A percentile compares a stretch with the other conserved stretches of the same genome.
These are phyloP conservation scores for Volucella inflata DNA, from an alignment of 2,888 invertebrate species.

Conservation along the genomic window DNA sequence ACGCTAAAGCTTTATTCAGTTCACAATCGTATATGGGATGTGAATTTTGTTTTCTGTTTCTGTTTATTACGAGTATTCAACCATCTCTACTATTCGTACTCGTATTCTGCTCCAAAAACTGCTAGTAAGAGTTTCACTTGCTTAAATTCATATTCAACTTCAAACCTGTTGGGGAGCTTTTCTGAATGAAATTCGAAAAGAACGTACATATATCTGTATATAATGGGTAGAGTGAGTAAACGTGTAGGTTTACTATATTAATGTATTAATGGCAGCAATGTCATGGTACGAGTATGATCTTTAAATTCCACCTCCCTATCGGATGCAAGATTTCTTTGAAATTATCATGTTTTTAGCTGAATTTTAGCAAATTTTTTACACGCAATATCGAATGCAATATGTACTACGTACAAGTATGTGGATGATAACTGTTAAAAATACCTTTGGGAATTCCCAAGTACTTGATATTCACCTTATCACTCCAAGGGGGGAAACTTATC, in stretches of 20 bases:
- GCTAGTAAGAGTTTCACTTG: slow-evolving; percentile 60
- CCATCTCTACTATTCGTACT: slow-evolving; percentile 1
- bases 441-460: slow-evolving; percentile 62
- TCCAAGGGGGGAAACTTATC: slow-evolving; percentile 34
- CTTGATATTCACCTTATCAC: slow-evolving; percentile 21
- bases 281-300: no score
- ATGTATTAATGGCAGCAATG: neutral
- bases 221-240: slow-evolving; percentile 11
- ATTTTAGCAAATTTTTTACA: no score
- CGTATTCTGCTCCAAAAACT: slow-evolving; percentile 31
- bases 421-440: slow-evolving; percentile 23
- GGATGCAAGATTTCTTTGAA: no score
- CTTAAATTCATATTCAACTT: slow-evolving; percentile 18
- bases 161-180: slow-evolving; percentile 48
- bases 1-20: slow-evolving; percentile 53
- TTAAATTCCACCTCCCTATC: no score
- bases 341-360: no score
- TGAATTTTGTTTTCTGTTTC: slow-evolving; percentile 10
- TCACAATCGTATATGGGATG: slow-evolving; percentile 26
- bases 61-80: neutral
- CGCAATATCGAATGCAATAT: neutral
- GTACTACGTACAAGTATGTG: slow-evolving; percentile 6
- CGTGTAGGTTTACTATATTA: slow-evolving; percentile 14
- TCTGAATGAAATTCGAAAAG: slow-evolving; percentile 65
- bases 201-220: neutral